Evolutionary conservation across 2,888 invertebrate genomes (phyloP).

Genomic region (Poecilus cupreus): DNA sequence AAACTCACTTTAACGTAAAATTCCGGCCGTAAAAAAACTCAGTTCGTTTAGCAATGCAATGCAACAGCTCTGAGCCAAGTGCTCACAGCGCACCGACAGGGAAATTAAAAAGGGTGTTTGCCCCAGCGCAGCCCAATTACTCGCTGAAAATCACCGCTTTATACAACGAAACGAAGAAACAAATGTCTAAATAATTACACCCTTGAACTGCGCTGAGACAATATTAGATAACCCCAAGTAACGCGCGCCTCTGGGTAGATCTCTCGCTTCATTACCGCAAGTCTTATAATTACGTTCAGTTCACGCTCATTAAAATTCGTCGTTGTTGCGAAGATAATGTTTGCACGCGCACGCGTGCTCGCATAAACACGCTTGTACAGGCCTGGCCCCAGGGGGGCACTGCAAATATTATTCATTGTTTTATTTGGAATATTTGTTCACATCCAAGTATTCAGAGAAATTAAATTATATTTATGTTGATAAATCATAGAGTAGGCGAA

Average conservation of each 20-base stretch:
- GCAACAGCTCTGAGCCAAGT: background rate
- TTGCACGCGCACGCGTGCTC: slow-evolving; percentile 6
- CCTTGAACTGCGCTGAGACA: background rate
- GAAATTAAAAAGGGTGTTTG: slow-evolving; percentile 23
- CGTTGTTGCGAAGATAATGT: slow-evolving; percentile 48
- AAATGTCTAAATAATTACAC: slow-evolving; percentile 17
- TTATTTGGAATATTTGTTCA: no score
- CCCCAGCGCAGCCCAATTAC: slow-evolving; percentile 11
- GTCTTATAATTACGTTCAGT: slow-evolving; percentile 35
- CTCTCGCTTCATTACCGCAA: slow-evolving; percentile 24
- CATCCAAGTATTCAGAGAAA: no score
- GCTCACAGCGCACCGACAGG: background rate
- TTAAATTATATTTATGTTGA: no score
- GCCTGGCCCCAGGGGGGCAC: background rate
- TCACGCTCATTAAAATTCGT: slow-evolving; percentile 47
- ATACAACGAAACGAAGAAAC: slow-evolving; percentile 24
- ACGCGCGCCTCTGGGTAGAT: slow-evolving; percentile 6
- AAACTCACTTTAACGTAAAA: slow-evolving; percentile 26
- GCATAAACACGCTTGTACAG: background rate
- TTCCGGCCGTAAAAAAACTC: slow-evolving; percentile 10
- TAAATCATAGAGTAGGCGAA: no score
- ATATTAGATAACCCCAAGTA: background rate
- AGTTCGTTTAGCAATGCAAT: background rate
- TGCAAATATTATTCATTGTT: no score
- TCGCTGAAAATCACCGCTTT: slow-evolving; percentile 22